A percentile compares a stretch with the other conserved stretches of the same genome.
Conservation (phyloP, 2,888 invertebrate genomes). For the Ophioninae sp. region DNA sequence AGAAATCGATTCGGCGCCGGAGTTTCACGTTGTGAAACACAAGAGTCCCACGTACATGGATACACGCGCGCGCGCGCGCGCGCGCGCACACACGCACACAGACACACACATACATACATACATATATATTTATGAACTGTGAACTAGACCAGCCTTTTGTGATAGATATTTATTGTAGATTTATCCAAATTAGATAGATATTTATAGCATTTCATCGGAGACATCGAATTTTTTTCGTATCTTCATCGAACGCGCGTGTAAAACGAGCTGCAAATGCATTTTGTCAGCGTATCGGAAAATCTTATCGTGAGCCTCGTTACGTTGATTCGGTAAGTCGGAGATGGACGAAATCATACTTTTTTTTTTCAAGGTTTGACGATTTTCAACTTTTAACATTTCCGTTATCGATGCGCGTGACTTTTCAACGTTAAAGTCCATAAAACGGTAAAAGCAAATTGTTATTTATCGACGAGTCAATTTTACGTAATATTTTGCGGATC, state of each 20-base stretch:
- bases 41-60: constrained; percentile 48
- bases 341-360: neutral
- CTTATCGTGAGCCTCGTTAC: constrained; percentile 16
- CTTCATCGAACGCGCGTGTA: constrained; percentile 32
- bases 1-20: constrained; percentile 60
- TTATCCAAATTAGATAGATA: constrained; percentile 71
- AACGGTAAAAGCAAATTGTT: neutral
- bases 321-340: constrained; percentile 29
- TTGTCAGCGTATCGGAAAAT: constrained; percentile 13
- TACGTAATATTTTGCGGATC: neutral
- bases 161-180: constrained; percentile 80
- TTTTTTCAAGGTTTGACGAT: neutral
- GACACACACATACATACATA: constrained; percentile 42
- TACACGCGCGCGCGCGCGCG: no score
- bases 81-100: constrained; percentile 32
- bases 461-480: neutral
- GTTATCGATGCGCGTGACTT: neutral
- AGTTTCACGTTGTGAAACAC: constrained; percentile 48
- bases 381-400: neutral
- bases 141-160: constrained; percentile 77
- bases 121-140: constrained; percentile 41
- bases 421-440: neutral
- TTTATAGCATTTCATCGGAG: constrained; percentile 66
- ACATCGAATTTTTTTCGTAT: constrained; percentile 41
- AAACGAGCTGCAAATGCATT: constrained; percentile 33